Conservation (phyloP, 2,888 invertebrate genomes). For the Ypsolopha scabrella region DNA sequence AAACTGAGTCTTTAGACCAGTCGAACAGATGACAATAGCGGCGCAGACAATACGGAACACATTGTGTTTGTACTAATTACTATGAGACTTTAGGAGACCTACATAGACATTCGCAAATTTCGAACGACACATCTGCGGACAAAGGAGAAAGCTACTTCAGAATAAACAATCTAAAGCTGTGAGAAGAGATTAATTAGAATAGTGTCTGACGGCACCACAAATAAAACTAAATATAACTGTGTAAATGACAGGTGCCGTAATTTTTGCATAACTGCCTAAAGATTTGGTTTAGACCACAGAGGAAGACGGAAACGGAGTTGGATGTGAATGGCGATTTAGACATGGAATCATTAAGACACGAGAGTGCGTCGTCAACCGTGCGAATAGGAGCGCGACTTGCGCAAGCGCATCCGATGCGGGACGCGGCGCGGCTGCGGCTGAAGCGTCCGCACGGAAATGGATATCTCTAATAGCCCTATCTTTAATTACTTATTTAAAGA, state of each 20-base stretch:
- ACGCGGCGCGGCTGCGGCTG: background rate
- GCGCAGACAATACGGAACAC: background rate
- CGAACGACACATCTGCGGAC: slow-evolving; percentile 6
- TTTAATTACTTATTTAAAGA: background rate
- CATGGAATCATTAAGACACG: slow-evolving; percentile 17
- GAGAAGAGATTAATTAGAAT: slow-evolving; percentile 26
- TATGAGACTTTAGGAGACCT: background rate
- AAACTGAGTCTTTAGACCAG: too few species aligned
- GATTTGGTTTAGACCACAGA: slow-evolving; percentile 18
- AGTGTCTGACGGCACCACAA: slow-evolving; percentile 22
- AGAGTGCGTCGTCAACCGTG: slow-evolving; percentile 28
- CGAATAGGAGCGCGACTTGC: slow-evolving; percentile 50
- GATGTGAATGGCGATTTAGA: slow-evolving; percentile 12
- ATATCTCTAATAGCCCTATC: background rate
- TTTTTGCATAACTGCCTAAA: slow-evolving; percentile 40
- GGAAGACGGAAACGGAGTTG: slow-evolving; percentile 25
- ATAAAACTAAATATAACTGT: slow-evolving; percentile 20
- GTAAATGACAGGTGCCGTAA: slow-evolving; percentile 25
- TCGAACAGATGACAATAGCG: background rate
- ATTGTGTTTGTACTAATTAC: background rate
- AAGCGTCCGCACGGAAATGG: background rate
- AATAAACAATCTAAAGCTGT: slow-evolving; percentile 15
- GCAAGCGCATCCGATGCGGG: slow-evolving; percentile 28
- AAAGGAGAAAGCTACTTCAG: slow-evolving; percentile 17
- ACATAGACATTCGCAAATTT: slow-evolving; percentile 1